phyloP scores from a whole-genome alignment of 2,888 invertebrate genomes.

The Ethmia dodecea region DNA sequence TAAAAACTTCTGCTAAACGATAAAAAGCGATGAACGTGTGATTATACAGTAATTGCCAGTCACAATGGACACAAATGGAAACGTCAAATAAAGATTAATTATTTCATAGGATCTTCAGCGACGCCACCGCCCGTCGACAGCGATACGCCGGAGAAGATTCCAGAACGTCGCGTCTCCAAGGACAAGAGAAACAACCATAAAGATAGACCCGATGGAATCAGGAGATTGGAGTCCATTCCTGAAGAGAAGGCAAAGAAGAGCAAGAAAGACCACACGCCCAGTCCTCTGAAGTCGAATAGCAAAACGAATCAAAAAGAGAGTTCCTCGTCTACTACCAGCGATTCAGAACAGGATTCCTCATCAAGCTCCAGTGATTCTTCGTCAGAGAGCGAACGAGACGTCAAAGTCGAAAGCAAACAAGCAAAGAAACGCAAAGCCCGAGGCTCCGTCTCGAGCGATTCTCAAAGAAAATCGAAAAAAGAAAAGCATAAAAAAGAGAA shows the following conservation, averaged over 20 bases:
- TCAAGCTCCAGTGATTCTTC: constrained; percentile 43
- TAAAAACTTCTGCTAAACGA: too few species aligned
- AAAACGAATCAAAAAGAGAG: constrained; percentile 52
- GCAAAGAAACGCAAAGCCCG: constrained; percentile 57
- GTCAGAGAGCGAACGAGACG: constrained; percentile 40
- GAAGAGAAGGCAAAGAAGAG: constrained; percentile 54
- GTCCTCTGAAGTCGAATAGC: constrained; percentile 37
- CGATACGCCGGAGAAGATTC: constrained; percentile 55
- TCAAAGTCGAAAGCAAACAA: constrained; percentile 33
- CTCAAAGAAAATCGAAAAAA: constrained; percentile 46
- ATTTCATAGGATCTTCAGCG: constrained; percentile 57
- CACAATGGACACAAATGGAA: too few species aligned
- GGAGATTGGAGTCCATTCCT: constrained; percentile 46
- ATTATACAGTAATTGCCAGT: too few species aligned
- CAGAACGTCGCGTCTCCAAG: constrained; percentile 46
- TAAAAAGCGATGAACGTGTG: too few species aligned
- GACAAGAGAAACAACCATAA: constrained; percentile 54
- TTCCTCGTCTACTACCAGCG: constrained; percentile 54
- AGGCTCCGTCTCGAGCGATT: constrained; percentile 47
- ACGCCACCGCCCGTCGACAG: constrained; percentile 55
- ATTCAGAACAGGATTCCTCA: constrained; percentile 54
- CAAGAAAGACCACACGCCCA: constrained; percentile 49
- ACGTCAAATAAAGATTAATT: too few species aligned
- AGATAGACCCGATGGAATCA: constrained; percentile 47
- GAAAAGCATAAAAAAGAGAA: constrained; percentile 43